phyloP scores from a whole-genome alignment of 2,797 vertebrate genomes.

The Channallabes apus region DNA sequence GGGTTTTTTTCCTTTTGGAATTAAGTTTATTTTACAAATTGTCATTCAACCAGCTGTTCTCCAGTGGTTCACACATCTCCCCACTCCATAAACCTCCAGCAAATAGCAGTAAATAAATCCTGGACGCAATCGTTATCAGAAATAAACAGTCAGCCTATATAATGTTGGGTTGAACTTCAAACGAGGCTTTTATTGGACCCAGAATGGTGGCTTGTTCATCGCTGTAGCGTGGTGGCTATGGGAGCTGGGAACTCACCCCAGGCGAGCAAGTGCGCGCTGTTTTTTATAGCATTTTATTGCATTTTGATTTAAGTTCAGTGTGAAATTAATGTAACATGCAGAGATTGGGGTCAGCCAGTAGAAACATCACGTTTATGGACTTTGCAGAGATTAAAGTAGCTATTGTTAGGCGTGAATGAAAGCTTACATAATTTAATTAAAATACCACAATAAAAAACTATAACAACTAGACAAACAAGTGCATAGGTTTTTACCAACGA shows the following conservation, averaged over 20 bases:
- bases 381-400: neutral
- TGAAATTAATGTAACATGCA: conserved; percentile 1
- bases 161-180: conserved; percentile 74
- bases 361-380: neutral
- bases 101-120: conserved; percentile 17
- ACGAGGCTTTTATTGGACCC: conserved; percentile 59
- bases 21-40: conserved; percentile 93
- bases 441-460: neutral
- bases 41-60: conserved; percentile 78
- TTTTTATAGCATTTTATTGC: neutral
- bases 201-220: conserved; percentile 3
- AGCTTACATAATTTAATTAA: neutral
- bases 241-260: conserved; percentile 4
- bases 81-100: conserved; percentile 64
- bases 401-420: neutral
- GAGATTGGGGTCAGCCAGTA: neutral
- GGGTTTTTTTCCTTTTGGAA: conserved; percentile 74
- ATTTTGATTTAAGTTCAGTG: neutral
- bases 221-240: conserved; percentile 23
- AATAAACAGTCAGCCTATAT: conserved; percentile 85
- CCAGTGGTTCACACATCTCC: conserved; percentile 67
- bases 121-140: conserved; percentile 83
- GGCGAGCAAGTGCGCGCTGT: neutral
- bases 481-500: too few species aligned
- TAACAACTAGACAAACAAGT: neutral